Conservation (phyloP, 2,888 invertebrate genomes). For the Octonoba sinensis region DNA sequence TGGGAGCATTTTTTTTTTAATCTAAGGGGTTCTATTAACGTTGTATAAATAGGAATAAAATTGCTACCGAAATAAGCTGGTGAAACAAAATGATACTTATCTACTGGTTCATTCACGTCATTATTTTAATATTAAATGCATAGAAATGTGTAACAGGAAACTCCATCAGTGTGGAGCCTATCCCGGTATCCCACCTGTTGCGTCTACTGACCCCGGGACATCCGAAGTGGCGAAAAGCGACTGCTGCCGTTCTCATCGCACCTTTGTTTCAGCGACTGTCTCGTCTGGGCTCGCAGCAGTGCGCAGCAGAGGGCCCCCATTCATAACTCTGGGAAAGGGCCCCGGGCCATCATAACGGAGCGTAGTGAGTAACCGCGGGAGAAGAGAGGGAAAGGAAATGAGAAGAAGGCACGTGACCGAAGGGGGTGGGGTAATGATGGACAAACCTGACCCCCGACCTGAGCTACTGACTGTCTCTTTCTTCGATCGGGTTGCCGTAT, state of each 20-base stretch:
- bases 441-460: constrained; percentile 52
- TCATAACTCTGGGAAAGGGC: constrained; percentile 59
- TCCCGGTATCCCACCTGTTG: too few species aligned
- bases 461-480: constrained; percentile 39
- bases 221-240: not conserved
- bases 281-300: constrained; percentile 14
- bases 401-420: constrained; percentile 48
- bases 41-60: too few species aligned
- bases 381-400: constrained; percentile 1
- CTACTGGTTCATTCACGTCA: too few species aligned
- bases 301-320: constrained; percentile 40
- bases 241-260: not conserved
- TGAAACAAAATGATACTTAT: too few species aligned
- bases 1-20: too few species aligned
- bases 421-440: constrained; percentile 55
- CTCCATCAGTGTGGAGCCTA: too few species aligned
- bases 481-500: constrained; percentile 20
- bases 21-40: too few species aligned
- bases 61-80: too few species aligned
- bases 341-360: constrained; percentile 59
- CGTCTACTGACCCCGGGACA: not conserved
- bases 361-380: constrained; percentile 16
- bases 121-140: too few species aligned
- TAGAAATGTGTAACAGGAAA: too few species aligned
- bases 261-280: constrained; percentile 6